A percentile compares a stretch with the other conserved stretches of the same genome.
These are phyloP conservation scores for Scaptomyza polygonia DNA, from an alignment of 2,888 invertebrate genomes.

Conservation along the genomic window DNA sequence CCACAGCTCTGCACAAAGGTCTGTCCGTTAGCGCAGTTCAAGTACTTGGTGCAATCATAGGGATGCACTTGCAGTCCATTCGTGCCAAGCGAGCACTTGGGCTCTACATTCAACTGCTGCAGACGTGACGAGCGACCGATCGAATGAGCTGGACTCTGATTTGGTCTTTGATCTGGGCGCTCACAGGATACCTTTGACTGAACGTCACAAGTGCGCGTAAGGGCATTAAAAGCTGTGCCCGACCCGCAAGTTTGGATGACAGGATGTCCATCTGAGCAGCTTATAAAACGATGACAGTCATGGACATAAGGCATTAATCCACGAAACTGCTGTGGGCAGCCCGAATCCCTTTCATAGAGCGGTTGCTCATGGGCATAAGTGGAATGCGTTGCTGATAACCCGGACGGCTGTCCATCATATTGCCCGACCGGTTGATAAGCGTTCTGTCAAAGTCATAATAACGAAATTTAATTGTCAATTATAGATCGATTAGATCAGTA, in stretches of 20 bases:
- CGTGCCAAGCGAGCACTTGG: conserved; percentile 84
- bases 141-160: conserved; percentile 22
- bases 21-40: conserved; percentile 87
- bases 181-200: conserved; percentile 87
- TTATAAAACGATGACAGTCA: conserved; percentile 88
- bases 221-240: conserved; percentile 88
- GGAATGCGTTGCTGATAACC: conserved; percentile 71
- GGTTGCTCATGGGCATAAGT: conserved; percentile 58
- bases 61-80: conserved; percentile 87
- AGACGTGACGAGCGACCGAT: conserved; percentile 29
- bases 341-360: conserved; percentile 67
- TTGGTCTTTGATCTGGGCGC: conserved; percentile 23
- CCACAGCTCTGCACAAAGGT: conserved; percentile 87
- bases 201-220: conserved; percentile 87
- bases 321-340: conserved; percentile 85
- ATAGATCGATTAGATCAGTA: conserved; percentile 22
- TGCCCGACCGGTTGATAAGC: conserved; percentile 72
- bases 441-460: conserved; percentile 68
- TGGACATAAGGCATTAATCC: conserved; percentile 87
- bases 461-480: conserved; percentile 19
- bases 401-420: conserved; percentile 37
- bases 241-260: conserved; percentile 87
- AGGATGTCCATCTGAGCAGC: conserved; percentile 88
- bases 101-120: conserved; percentile 29
- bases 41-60: conserved; percentile 87